Evolutionary conservation across 2,113 vertebrate species (phyloP), one percentile per base, ranked within the genome.

Genomic region (Percopsis transmontana): DNA sequence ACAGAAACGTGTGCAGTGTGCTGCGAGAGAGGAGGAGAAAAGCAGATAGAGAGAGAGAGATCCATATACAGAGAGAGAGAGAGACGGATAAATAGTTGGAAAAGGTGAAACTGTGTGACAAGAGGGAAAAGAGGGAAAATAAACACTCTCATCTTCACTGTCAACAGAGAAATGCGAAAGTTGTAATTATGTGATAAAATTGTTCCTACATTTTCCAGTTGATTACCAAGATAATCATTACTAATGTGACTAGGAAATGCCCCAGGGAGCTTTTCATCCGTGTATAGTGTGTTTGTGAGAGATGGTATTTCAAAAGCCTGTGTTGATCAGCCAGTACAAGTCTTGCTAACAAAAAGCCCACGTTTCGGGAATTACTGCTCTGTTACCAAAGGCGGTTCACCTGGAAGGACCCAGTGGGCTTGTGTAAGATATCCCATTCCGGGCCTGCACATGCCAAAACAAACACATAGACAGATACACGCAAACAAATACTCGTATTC

Each of bases 391-490:
- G 62, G 71, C 1, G 5, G 7, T 39, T 55, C 65, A 66, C 62
- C 38, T 52, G 45, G 50, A 68, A 66, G 51, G 50, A 72, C 39
- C 2, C 5, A 38, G 5, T 3, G 44, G 16, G n/a, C 55, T 56
- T 40, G 15, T 16, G 38, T 2, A 20, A 65, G 40, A 74, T 18
- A 21, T 41, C 42, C 21, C 2, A 42, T 42, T 42, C 7, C 24
- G 15, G 14, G 23, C 54, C 33, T 27, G 16, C 54, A 56, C 54
- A 56, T 10, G 54, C 27, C 27, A 6, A 33, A 33, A 33, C 27
- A 4, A 33, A 38, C 27, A 33, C 54, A n/a, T 53, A 24, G 19
- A 51, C 54, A 48, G 15, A 74, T 45, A 74, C 21, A 10, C 56
- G 66, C 53, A 23, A 10, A 23, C 19, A 19, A 2, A 60, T 33